Base-by-base conservation (phyloP, 2,888 invertebrate genomes). In the Ischnura elegans region DNA sequence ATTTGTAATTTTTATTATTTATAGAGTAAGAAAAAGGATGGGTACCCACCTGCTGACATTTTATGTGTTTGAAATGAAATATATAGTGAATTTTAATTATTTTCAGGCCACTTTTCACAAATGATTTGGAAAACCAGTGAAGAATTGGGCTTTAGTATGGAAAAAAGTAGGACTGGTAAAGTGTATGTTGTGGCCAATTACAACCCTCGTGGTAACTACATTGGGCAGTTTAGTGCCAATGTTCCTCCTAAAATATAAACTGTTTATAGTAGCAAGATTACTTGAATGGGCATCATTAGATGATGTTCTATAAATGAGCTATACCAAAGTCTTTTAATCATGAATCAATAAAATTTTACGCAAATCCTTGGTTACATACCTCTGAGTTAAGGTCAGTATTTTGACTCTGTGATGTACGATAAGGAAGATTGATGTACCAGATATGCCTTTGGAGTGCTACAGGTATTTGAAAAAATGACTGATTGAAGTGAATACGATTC, bases 181-280 rank as follows among this genome's bases (percentile, higher is more conserved):
- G 94, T 98, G 86, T 97, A 98, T 94, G 98, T 98, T 0, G 98
- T 98, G 0, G 98, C 98, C 42, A 98, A 98, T 96, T 98, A 98
- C 95, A 97, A 97, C 84, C 98, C 98, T 0, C 97, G 98, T 0
- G 98, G 98, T 43, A 98, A 98, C 96, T 95, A 97, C 61, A 97
- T 97, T 2, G 98, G 98, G 13, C 97, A 97, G 43, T 98, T 98
- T 95, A 97, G 97, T 95, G 96, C 97, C 93, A 98, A 98, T 96
- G 98, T 98, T 25, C 96, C 97, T 87, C 97, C 98, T 0, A 90
- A 90, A 90, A 55, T 90, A 76, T 76, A 76, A 36, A 76, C 76
- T 76, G 76, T 76, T 36, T 36, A 10, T 36, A 1, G 29, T 76
- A n/a, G 29, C 25, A 36, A 76, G 29, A 76, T 6, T n/a, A 29